Base-by-base conservation (phyloP, 2,113 vertebrate genomes). In the Cricetomys ansorgei region DNA sequence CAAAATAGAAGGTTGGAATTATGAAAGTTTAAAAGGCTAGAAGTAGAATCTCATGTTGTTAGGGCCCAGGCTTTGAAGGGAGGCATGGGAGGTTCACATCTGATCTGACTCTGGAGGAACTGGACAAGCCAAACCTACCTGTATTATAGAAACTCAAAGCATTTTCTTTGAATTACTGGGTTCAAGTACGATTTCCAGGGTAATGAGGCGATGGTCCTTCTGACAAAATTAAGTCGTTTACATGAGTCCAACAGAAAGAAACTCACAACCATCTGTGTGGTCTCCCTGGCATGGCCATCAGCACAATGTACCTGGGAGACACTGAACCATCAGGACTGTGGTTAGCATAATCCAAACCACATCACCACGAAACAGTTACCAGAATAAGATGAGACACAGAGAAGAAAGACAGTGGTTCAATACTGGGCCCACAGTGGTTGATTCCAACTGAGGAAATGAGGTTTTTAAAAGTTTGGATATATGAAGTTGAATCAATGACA, bases 31-130 rank as follows among this genome's bases (percentile, higher is more conserved):
- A 88, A 92, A 87, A 76, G 9, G 0, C 37, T 59, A 11, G 10
- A 50, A 15, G 37, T 48, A 27, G 2, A 21, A 4, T 7, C 11
- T 86, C 4, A 0, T 65, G 3, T 21, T 19, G 23, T 65, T 29
- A 27, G 48, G 43, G 79, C 29, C 4, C 89, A 88, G 27, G 80
- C 21, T 7, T 45, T 4, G 48, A 75, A 48, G 31, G 34, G 3
- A 31, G 4, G 3, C 13, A 0, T n/a, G 48, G 9, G 1, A 0
- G 9, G 8, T 65, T 64, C 73, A 17, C 5, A 25, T 15, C n/a
- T 72, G 23, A 65, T 21, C 6, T 50, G 16, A 76, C 65, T 73
- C 84, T 79, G 23, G 72, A 19, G 57, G 34, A 76, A 23, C 1
- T 95, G 8, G 10, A 53, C 25, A 21, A 34, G n/a, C 64, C 80